These are phyloP conservation scores for Proctacanthus coquilletti DNA, from an alignment of 1,140 invertebrate genomes.

Conservation along the genomic window DNA sequence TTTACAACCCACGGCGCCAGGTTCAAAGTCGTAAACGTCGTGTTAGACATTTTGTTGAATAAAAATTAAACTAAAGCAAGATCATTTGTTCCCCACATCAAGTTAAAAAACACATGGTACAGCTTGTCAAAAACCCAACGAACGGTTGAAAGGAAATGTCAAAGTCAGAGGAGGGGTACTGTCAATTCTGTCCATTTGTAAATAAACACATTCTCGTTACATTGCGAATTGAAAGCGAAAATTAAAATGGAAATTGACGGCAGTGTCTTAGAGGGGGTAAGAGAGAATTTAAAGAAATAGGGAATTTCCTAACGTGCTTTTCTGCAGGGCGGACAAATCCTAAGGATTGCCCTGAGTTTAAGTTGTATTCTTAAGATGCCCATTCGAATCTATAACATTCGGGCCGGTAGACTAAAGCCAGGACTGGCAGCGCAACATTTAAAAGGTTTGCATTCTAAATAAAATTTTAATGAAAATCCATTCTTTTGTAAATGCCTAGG, in stretches of 20 bases:
- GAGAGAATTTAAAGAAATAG: slow-evolving; percentile 10
- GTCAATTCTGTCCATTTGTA: too few relatives aligned
- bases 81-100: too few relatives aligned
- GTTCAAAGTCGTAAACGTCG: too few relatives aligned
- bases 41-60: too few relatives aligned
- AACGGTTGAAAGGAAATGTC: too few relatives aligned
- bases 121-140: too few relatives aligned
- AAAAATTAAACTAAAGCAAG: too few relatives aligned
- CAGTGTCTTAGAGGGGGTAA: slow-evolving; percentile 46
- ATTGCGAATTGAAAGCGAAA: too few relatives aligned
- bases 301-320: slow-evolving; percentile 8
- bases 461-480: neutral
- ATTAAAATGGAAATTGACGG: slow-evolving; percentile 54
- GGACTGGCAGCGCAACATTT: slow-evolving; percentile 78
- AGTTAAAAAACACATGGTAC: too few relatives aligned
- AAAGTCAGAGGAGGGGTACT: too few relatives aligned
- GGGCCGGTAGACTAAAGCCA: slow-evolving; percentile 59
- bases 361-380: slow-evolving; percentile 59
- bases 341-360: slow-evolving; percentile 60
- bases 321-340: slow-evolving; percentile 72
- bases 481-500: slow-evolving; percentile 31
- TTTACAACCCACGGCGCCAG: too few relatives aligned
- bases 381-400: slow-evolving; percentile 62
- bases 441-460: slow-evolving; percentile 51
- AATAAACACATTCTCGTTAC: too few relatives aligned